These are phyloP conservation scores for Pteruthius melanotis DNA, from an alignment of 2,113 vertebrate genomes.

Conservation along the genomic window DNA sequence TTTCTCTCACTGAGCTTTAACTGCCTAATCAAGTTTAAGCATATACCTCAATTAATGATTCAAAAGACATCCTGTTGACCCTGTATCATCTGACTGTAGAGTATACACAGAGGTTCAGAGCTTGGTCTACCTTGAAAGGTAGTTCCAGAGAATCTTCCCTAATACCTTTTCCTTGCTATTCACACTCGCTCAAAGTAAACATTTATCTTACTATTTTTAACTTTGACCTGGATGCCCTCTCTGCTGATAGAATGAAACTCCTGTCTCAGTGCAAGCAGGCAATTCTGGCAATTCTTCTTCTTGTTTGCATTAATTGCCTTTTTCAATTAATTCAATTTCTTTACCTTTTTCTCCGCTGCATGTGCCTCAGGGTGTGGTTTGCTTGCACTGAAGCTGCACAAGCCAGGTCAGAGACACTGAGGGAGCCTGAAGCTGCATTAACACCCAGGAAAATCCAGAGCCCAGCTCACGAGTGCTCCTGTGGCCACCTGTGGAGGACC, in stretches of 20 bases:
- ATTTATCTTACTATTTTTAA: not conserved
- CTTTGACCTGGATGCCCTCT: not conserved
- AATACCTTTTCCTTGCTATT: not conserved
- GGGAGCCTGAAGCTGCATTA: not conserved
- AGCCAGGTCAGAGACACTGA: not conserved
- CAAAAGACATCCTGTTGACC: not conserved
- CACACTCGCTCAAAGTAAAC: not conserved
- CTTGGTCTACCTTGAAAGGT: not conserved
- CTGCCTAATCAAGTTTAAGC: not conserved
- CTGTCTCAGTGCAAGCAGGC: not conserved
- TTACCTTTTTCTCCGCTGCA: not conserved
- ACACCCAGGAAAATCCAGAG: not conserved
- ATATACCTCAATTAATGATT: not conserved
- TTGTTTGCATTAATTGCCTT: not conserved
- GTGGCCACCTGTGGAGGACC: not conserved
- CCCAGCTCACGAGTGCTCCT: not conserved
- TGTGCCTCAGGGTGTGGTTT: not conserved
- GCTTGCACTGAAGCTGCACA: not conserved
- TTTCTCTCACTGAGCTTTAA: not conserved
- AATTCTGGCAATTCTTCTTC: not conserved
- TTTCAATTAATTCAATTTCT: not conserved
- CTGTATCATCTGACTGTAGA: not conserved
- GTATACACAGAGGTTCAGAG: not conserved
- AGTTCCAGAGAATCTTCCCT: not conserved
- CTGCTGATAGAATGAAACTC: not conserved